phyloP scores from a whole-genome alignment of 2,797 vertebrate genomes.

The Fistularia commersonii region DNA sequence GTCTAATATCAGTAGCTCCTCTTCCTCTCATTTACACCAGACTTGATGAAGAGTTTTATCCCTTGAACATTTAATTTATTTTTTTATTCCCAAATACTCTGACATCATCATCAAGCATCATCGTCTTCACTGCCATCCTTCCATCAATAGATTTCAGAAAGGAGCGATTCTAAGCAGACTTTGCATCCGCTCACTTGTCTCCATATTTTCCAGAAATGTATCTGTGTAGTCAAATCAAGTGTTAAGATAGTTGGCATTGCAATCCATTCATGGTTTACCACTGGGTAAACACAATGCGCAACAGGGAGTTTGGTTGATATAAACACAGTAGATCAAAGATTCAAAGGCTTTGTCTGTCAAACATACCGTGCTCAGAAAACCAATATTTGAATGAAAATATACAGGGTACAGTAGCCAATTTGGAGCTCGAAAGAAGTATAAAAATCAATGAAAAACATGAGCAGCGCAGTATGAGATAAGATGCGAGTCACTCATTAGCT shows the following conservation, averaged over 20 bases:
- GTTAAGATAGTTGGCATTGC: slow-evolving; percentile 10
- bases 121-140: no score
- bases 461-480: slow-evolving; percentile 40
- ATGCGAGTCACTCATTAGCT: slow-evolving; percentile 58
- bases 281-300: slow-evolving; percentile 25
- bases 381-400: slow-evolving; percentile 28
- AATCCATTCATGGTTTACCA: slow-evolving; percentile 23
- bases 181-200: no score
- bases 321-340: slow-evolving; percentile 43
- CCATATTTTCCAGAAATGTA: no score
- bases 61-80: no score
- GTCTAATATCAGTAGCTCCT: no score
- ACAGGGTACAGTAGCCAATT: slow-evolving; percentile 30
- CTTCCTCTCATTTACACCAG: no score
- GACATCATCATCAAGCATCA: no score
- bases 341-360: slow-evolving; percentile 23
- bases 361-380: slow-evolving; percentile 13
- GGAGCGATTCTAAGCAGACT: no score
- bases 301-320: slow-evolving; percentile 18
- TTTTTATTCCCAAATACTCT: no score
- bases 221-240: no score
- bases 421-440: slow-evolving; percentile 51
- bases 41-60: no score
- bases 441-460: slow-evolving; percentile 36
- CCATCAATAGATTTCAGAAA: no score